Percentiles rank a stretch among this genome's conserved stretches.
These are phyloP conservation scores for Carlito syrichta DNA, from an alignment of 2,113 vertebrate genomes.

Conservation along the genomic window DNA sequence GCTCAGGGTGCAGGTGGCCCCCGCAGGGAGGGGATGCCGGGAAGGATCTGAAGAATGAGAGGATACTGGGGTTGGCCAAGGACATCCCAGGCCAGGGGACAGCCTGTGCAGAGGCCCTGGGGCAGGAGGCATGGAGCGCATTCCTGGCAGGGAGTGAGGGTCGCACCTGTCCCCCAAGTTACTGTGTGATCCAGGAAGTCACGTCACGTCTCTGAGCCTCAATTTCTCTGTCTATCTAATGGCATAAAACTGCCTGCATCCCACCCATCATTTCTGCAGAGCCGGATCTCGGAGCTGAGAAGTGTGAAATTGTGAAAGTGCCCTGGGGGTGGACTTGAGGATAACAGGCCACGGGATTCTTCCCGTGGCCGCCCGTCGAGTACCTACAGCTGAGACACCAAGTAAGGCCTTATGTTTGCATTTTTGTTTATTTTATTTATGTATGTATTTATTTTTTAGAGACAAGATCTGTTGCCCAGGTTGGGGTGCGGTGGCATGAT, in stretches of 20 bases:
- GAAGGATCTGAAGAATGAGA: neutral
- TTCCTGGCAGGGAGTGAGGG: neutral
- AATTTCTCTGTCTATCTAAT: neutral
- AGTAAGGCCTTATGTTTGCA: neutral
- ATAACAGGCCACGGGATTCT: neutral
- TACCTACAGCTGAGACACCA: accelerated
- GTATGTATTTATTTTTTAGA: no score
- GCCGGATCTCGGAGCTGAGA: neutral
- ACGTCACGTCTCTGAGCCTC: neutral
- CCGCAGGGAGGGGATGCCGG: neutral
- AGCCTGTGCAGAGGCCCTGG: neutral
- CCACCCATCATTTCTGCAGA: neutral
- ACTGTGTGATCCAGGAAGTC: neutral
- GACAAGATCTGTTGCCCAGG: no score
- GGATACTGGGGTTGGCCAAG: neutral
- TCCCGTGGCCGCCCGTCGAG: neutral
- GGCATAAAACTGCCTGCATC: neutral
- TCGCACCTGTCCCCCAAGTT: neutral
- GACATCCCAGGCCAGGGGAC: no score
- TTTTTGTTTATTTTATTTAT: no score
- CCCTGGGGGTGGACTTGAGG: neutral
- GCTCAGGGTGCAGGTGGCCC: accelerated
- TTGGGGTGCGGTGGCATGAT: no score
- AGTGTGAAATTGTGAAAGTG: neutral
- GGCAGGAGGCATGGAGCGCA: neutral